Conservation (phyloP, 1,140 invertebrate species). For the Heterodera carotae region DNA sequence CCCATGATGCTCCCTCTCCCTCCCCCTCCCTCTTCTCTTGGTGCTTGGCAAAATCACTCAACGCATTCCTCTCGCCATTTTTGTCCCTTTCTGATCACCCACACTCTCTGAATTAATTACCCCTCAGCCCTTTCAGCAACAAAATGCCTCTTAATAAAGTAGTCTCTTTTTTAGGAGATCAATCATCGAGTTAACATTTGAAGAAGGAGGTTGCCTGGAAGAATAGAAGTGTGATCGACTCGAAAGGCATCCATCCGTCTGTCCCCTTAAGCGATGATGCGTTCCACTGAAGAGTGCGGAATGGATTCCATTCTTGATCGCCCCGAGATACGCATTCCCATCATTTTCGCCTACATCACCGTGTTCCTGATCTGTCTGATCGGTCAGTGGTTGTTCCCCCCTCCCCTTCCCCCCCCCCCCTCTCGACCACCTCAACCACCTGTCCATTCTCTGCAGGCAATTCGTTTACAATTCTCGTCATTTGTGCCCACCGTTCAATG, state of each 20-base stretch:
- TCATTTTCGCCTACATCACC: constrained; percentile 37
- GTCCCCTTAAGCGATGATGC: not conserved
- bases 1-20: not conserved
- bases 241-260: not conserved
- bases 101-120: not conserved
- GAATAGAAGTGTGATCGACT: no score
- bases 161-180: not conserved
- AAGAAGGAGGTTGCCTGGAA: no score
- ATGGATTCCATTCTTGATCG: constrained; percentile 20
- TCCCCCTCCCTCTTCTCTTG: not conserved
- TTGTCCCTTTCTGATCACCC: not conserved
- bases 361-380: constrained; percentile 38
- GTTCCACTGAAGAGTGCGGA: not conserved
- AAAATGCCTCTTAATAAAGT: not conserved
- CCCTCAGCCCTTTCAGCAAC: not conserved
- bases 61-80: not conserved
- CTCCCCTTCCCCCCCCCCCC: not conserved
- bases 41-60: not conserved
- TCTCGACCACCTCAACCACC: no score
- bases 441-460: no score
- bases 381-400: constrained; percentile 20
- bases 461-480: constrained; percentile 41
- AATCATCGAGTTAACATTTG: no score
- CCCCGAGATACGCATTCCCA: constrained; percentile 15
- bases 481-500: constrained; percentile 45